Percentiles rank a stretch among this genome's conserved stretches.
These are phyloP conservation scores for Pogoniulus pusillus DNA, from an alignment of 2,797 vertebrate genomes.

Conservation along the genomic window DNA sequence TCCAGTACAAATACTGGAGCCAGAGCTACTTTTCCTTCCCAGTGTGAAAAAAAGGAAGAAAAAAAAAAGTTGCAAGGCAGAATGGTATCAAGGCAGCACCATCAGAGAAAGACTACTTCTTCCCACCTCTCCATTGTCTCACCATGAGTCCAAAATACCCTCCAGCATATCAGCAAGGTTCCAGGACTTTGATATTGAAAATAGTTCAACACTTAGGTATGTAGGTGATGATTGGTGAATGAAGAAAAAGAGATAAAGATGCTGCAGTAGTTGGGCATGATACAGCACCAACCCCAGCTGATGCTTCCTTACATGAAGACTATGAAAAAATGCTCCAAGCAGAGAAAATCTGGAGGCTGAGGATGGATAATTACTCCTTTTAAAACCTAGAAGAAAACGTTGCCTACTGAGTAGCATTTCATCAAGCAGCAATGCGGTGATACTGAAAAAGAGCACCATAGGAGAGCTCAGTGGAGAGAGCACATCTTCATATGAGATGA, in stretches of 20 bases:
- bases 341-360: not conserved
- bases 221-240: not conserved
- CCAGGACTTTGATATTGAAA: not conserved
- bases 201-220: not conserved
- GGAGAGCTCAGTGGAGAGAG: not conserved
- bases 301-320: not conserved
- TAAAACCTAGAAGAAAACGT: not conserved
- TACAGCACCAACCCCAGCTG: not conserved
- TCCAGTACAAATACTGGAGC: slow-evolving; percentile 1
- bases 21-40: not conserved
- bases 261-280: not conserved
- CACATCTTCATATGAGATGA: fast-evolving
- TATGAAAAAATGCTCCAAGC: not conserved
- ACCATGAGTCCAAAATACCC: not conserved
- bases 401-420: not conserved
- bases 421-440: not conserved
- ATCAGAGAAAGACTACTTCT: not conserved
- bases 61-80: not conserved
- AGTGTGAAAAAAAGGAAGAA: not conserved
- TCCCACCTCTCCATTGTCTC: not conserved
- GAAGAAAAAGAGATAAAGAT: not conserved
- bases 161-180: not conserved
- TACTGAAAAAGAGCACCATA: not conserved
- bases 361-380: not conserved
- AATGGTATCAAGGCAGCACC: not conserved